phyloP scores from a whole-genome alignment of 2,888 invertebrate genomes.

The Sabatieria punctata region DNA sequence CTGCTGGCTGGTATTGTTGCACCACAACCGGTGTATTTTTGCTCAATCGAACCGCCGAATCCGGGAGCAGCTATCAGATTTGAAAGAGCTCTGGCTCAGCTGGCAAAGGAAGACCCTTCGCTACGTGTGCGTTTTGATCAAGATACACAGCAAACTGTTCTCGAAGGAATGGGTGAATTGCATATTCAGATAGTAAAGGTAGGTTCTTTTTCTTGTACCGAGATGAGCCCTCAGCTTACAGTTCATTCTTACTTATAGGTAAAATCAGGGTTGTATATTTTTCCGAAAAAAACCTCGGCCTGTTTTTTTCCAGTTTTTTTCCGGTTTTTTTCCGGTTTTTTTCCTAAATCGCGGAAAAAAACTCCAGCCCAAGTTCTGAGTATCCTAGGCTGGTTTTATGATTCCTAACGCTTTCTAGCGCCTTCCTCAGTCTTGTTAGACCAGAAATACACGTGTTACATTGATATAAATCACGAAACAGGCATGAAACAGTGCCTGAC shows the following conservation, averaged over 20 bases:
- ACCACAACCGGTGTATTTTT: conserved; percentile 89
- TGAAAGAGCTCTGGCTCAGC: conserved; percentile 4
- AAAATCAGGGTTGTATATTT: too few species aligned
- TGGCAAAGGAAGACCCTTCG: conserved; percentile 39
- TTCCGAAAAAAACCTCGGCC: too few species aligned
- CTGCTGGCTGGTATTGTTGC: conserved; percentile 46
- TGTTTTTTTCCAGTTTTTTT: too few species aligned
- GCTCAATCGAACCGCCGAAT: conserved; percentile 80
- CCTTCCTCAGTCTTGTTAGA: too few species aligned
- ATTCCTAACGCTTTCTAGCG: too few species aligned
- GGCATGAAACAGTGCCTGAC: too few species aligned
- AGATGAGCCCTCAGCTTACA: neutral
- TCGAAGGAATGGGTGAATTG: conserved; percentile 82
- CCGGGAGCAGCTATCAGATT: conserved; percentile 45
- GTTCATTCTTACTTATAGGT: neutral
- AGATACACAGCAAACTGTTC: conserved; percentile 34
- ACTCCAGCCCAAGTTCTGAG: too few species aligned
- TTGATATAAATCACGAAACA: too few species aligned
- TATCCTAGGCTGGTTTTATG: too few species aligned
- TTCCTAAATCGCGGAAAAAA: too few species aligned
- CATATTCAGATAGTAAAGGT: conserved; percentile 53
- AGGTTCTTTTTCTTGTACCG: neutral
- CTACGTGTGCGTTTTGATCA: conserved; percentile 36
- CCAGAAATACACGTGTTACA: too few species aligned
- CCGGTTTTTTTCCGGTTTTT: too few species aligned